phyloP scores from a whole-genome alignment of 2,113 vertebrate species.

The Dinomys branickii region DNA sequence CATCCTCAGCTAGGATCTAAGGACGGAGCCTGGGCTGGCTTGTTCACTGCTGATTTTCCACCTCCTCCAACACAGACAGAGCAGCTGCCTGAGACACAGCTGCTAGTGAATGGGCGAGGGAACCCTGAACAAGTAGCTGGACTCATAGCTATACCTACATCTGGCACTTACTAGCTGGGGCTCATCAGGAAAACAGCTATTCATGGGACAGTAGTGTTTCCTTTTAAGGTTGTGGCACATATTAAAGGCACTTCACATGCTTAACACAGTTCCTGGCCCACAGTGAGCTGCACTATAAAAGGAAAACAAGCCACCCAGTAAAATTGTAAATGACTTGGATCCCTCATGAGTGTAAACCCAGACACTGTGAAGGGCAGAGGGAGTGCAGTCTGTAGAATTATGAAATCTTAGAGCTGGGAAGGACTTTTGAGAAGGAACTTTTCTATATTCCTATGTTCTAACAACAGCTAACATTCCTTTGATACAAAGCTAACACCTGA shows the following conservation, averaged over 20 bases:
- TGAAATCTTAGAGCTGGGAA: neutral
- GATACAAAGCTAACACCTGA: neutral
- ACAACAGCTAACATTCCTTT: neutral
- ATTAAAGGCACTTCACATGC: neutral
- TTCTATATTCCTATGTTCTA: neutral
- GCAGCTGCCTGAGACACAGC: neutral
- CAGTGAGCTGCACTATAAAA: neutral
- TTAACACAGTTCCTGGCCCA: neutral
- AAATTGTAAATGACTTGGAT: neutral
- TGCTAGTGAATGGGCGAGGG: neutral
- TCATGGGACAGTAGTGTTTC: neutral
- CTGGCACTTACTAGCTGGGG: neutral
- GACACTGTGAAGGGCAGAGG: neutral
- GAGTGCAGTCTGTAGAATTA: neutral
- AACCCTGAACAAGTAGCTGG: neutral
- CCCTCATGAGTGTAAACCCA: neutral
- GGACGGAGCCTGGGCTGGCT: neutral
- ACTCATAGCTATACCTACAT: neutral
- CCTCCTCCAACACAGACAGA: neutral
- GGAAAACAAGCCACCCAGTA: neutral
- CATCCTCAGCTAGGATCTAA: neutral
- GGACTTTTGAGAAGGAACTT: neutral
- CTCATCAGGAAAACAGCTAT: neutral
- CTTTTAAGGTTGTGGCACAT: neutral
- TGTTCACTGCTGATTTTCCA: neutral